phyloP scores from a whole-genome alignment of 2,888 invertebrate species.

The Brenthis daphne region DNA sequence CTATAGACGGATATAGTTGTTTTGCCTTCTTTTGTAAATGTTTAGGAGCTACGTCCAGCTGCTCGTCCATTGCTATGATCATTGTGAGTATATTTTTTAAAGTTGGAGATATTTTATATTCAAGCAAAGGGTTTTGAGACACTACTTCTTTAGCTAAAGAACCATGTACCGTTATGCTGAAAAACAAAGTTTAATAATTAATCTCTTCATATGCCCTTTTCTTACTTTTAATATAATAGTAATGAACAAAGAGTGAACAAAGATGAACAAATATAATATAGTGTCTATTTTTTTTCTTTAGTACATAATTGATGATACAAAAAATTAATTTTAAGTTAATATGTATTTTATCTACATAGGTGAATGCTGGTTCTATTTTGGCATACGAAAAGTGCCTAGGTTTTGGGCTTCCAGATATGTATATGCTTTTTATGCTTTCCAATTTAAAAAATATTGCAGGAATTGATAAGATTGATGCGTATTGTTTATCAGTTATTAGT shows the following conservation, averaged over 20 bases:
- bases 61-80: slow-evolving; percentile 58
- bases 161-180: slow-evolving; percentile 71
- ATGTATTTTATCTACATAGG: too few species aligned
- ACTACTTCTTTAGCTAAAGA: slow-evolving; percentile 74
- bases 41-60: slow-evolving; percentile 53
- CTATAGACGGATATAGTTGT: slow-evolving; percentile 54
- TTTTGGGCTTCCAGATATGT: not conserved
- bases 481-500: slow-evolving; percentile 1
- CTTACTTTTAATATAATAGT: not conserved
- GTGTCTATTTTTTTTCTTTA: too few species aligned
- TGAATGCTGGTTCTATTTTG: too few species aligned
- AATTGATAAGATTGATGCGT: too few species aligned
- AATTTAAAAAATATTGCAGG: too few species aligned
- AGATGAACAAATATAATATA: too few species aligned
- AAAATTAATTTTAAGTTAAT: too few species aligned
- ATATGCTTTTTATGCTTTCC: not conserved
- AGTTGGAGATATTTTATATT: slow-evolving; percentile 66
- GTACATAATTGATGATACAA: too few species aligned
- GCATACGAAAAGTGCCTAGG: too few species aligned
- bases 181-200: slow-evolving; percentile 36
- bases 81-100: slow-evolving; percentile 58
- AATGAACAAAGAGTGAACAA: not conserved
- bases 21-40: slow-evolving; percentile 50
- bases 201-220: not conserved
- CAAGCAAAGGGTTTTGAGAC: slow-evolving; percentile 66